These are phyloP conservation scores for Ictidomys tridecemlineatus DNA, from an alignment of 2,113 vertebrate species.

Conservation along the genomic window DNA sequence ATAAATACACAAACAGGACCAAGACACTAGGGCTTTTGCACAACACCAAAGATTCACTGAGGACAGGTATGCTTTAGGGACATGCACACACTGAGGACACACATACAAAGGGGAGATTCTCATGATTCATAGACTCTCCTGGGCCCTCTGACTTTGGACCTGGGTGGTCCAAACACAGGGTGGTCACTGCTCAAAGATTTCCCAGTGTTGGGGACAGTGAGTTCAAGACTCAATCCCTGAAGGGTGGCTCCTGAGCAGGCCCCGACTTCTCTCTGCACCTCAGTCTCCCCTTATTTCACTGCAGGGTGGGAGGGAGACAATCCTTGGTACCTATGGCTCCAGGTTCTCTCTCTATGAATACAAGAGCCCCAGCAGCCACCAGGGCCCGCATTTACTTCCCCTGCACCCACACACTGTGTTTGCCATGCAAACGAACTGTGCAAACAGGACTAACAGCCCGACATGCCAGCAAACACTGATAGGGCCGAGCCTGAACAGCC, in stretches of 20 bases:
- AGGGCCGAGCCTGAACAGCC: neutral
- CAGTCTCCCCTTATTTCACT: neutral
- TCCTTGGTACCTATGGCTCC: neutral
- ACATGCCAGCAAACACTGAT: neutral
- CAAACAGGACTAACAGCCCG: constrained; percentile 7
- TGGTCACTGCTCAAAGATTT: neutral
- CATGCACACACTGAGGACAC: neutral
- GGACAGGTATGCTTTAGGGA: neutral
- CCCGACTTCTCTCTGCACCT: neutral
- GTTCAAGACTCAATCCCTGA: neutral
- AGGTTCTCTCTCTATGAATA: neutral
- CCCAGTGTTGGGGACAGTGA: neutral
- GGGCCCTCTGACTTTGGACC: neutral
- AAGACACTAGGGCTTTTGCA: neutral
- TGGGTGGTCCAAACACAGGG: neutral
- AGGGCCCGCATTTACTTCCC: neutral
- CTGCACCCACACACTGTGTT: neutral
- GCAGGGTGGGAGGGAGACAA: neutral
- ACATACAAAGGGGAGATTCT: neutral
- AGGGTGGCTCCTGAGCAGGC: neutral
- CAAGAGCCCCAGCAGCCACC: neutral
- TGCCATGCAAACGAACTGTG: constrained; percentile 66
- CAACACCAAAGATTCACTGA: neutral
- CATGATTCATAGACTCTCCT: neutral
- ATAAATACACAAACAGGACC: neutral